These are phyloP conservation scores for Threskiornis aethiopicus DNA, from an alignment of 2,797 vertebrate genomes.

Conservation along the genomic window DNA sequence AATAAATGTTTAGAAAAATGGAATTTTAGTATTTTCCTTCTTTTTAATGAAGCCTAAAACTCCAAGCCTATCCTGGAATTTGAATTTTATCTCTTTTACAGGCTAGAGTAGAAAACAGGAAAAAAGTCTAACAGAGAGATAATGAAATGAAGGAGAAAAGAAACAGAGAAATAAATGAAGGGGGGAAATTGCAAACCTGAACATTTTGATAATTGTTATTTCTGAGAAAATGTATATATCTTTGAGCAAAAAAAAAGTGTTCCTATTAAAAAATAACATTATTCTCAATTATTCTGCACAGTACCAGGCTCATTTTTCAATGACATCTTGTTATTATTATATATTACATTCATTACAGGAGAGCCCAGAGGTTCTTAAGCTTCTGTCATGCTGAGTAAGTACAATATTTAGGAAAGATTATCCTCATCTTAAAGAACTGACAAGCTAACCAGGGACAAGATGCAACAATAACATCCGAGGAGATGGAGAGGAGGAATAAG, in stretches of 20 bases:
- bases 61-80: not conserved
- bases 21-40: not conserved
- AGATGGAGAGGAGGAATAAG: not conserved
- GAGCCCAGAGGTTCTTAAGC: conserved; percentile 13
- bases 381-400: conserved; percentile 31
- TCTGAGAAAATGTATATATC: not conserved
- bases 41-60: not conserved
- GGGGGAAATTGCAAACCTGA: not conserved
- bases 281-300: conserved; percentile 34
- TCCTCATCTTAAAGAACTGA: not conserved
- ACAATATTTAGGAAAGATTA: conserved; percentile 51
- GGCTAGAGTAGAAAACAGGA: not conserved
- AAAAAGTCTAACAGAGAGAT: not conserved
- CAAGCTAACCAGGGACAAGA: conserved; percentile 10
- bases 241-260: not conserved
- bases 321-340: conserved; percentile 52
- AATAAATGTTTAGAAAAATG: not conserved
- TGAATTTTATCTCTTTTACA: not conserved
- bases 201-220: not conserved
- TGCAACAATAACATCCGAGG: not conserved
- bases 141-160: not conserved
- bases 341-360: conserved; percentile 43
- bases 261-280: conserved; percentile 32
- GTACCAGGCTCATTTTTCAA: conserved; percentile 42
- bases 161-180: not conserved